phyloP scores from a whole-genome alignment of 2,888 invertebrate species.

The Morpho achilles region DNA sequence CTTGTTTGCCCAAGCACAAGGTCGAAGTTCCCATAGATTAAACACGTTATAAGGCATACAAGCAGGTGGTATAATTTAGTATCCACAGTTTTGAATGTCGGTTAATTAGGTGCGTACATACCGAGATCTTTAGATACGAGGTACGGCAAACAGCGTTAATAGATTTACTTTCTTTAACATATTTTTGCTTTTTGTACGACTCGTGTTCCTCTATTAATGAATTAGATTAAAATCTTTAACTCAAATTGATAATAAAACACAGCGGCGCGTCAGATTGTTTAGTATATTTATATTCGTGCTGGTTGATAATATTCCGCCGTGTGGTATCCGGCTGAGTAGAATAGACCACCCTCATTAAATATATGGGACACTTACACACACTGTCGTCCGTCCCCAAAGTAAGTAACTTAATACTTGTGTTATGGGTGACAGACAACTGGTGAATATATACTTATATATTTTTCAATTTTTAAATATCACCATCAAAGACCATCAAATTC shows the following conservation, averaged over 20 bases:
- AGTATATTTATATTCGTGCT: background rate
- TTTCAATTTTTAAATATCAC: too few species aligned
- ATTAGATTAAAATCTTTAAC: conserved; percentile 2
- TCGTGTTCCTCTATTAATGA: conserved; percentile 14
- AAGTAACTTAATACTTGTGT: too few species aligned
- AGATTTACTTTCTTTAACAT: conserved; percentile 11
- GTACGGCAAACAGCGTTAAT: conserved; percentile 1
- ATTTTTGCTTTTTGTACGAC: conserved; percentile 14
- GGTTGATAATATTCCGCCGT: too few species aligned
- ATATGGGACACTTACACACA: too few species aligned
- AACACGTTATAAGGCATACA: background rate
- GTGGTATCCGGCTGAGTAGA: too few species aligned
- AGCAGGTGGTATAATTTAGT: conserved; percentile 44
- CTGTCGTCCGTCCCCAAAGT: too few species aligned
- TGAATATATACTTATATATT: too few species aligned
- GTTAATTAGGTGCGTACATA: conserved; percentile 40
- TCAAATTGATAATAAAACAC: conserved; percentile 2
- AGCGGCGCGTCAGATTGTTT: conserved; percentile 4
- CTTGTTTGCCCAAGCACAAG: background rate
- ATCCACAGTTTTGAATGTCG: conserved; percentile 32
- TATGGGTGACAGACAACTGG: too few species aligned
- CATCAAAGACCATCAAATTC: too few species aligned
- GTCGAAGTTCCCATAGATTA: background rate
- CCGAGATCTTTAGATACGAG: conserved; percentile 15
- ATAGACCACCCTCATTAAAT: too few species aligned